Percentiles rank a stretch among this genome's conserved stretches.
Conservation (phyloP, 2,888 invertebrate genomes). For the Rhamnusium bicolor region DNA sequence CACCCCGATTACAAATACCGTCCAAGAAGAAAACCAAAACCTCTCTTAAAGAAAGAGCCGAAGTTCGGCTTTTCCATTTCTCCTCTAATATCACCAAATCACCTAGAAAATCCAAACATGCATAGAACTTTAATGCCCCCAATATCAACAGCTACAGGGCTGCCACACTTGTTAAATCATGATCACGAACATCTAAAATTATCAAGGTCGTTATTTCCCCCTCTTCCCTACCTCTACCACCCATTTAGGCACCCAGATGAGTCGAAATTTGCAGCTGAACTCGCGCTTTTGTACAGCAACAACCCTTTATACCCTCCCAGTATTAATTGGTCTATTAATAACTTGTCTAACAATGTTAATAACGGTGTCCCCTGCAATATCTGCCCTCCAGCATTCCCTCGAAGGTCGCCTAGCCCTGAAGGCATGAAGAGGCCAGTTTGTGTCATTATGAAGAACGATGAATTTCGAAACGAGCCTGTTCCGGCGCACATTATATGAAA, state of each 20-base stretch:
- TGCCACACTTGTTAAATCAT: slow-evolving; percentile 73
- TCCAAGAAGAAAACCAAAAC: slow-evolving; percentile 89
- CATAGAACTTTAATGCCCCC: slow-evolving; percentile 72
- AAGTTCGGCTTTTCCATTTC: slow-evolving; percentile 82
- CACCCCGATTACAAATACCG: slow-evolving; percentile 95
- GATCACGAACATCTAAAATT: slow-evolving; percentile 76
- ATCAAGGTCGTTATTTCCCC: slow-evolving; percentile 79
- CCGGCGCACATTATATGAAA: slow-evolving; percentile 85
- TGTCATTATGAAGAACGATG: slow-evolving; percentile 77
- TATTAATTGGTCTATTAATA: slow-evolving; percentile 67
- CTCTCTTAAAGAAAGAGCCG: slow-evolving; percentile 85
- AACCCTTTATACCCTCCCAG: slow-evolving; percentile 73
- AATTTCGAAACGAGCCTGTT: slow-evolving; percentile 72
- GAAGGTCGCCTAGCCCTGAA: slow-evolving; percentile 68
- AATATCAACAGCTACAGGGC: slow-evolving; percentile 70
- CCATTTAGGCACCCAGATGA: slow-evolving; percentile 76
- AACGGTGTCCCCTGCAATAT: slow-evolving; percentile 64
- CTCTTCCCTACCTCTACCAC: slow-evolving; percentile 80
- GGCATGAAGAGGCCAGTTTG: slow-evolving; percentile 74
- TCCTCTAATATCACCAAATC: slow-evolving; percentile 75
- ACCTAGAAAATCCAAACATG: slow-evolving; percentile 69
- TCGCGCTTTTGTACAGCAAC: slow-evolving; percentile 78
- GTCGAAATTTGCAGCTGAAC: slow-evolving; percentile 79
- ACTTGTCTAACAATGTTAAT: slow-evolving; percentile 55
- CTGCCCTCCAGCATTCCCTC: slow-evolving; percentile 68